Conservation (phyloP, 2,888 invertebrate genomes). For the Trichogramma evanescens region DNA sequence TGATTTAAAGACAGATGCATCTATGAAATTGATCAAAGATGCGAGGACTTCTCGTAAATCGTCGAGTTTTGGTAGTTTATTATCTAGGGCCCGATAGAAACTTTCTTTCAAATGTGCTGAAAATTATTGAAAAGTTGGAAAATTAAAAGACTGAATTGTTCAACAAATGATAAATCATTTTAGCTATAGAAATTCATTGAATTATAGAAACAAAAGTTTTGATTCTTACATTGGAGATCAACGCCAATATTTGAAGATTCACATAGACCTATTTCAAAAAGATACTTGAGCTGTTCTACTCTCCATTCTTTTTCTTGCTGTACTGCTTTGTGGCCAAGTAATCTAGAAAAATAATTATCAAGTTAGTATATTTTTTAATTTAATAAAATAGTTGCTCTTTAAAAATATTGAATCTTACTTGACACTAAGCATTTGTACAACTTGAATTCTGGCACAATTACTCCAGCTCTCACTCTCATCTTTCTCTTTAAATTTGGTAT, state of each 20-base stretch:
- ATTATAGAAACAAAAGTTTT: neutral
- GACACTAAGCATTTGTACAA: constrained; percentile 52
- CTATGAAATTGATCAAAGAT: constrained; percentile 54
- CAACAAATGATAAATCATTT: constrained; percentile 1
- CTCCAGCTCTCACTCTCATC: constrained; percentile 57
- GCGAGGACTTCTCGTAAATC: constrained; percentile 56
- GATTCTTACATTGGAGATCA: constrained; percentile 55
- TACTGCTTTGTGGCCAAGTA: constrained; percentile 53
- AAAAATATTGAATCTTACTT: constrained; percentile 28
- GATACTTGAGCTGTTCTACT: constrained; percentile 57
- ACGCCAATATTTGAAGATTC: constrained; percentile 54
- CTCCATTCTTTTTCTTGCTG: constrained; percentile 60
- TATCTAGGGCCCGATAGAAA: constrained; percentile 64
- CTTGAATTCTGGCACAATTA: constrained; percentile 62
- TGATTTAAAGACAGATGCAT: constrained; percentile 39
- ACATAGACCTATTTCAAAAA: constrained; percentile 61
- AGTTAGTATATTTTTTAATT: neutral
- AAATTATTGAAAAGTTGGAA: constrained; percentile 10
- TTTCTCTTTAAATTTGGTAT: constrained; percentile 51
- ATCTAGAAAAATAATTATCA: constrained; percentile 32
- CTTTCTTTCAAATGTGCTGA: constrained; percentile 59
- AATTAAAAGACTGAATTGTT: constrained; percentile 1
- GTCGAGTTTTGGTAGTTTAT: constrained; percentile 60
- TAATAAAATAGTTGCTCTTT: neutral
- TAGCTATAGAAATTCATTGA: no score